Percentiles rank a stretch among this genome's conserved stretches.
Conservation (phyloP, 2,888 invertebrate species). For the Harpalus rubripes region DNA sequence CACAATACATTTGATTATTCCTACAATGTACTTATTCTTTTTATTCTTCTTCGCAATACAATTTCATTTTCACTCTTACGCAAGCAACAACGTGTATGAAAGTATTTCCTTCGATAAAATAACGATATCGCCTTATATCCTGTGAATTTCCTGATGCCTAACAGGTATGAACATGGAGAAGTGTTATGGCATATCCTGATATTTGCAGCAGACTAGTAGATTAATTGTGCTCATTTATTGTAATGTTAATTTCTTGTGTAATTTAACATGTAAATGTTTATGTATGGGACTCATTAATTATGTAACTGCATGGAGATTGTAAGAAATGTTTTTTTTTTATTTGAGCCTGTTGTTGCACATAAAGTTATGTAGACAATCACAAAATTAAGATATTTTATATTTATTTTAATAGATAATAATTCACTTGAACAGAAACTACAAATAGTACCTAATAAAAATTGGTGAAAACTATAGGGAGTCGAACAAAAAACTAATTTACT, state of each 20-base stretch:
- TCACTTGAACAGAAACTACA: too few relatives aligned
- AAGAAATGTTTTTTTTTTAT: background rate
- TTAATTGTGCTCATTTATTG: slow-evolving; percentile 25
- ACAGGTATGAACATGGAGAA: background rate
- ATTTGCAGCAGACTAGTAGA: background rate
- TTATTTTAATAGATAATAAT: too few relatives aligned
- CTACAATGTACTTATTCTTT: background rate
- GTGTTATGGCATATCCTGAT: slow-evolving; percentile 40
- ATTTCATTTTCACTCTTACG: background rate
- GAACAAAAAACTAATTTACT: too few relatives aligned
- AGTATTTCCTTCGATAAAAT: background rate
- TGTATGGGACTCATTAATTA: background rate
- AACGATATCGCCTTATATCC: background rate
- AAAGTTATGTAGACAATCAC: background rate
- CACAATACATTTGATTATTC: background rate
- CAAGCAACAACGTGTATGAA: background rate
- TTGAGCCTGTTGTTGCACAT: background rate
- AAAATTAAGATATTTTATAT: too few relatives aligned
- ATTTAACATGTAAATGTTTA: slow-evolving; percentile 40
- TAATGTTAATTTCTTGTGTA: slow-evolving; percentile 29
- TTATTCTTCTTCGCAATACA: background rate
- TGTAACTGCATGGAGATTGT: background rate
- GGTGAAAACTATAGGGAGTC: too few relatives aligned
- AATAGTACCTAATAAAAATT: too few relatives aligned
- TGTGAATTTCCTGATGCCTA: background rate